Evolutionary conservation across 2,888 invertebrate species (phyloP), one percentile per base, ranked within the genome.

Genomic region (Lysandra bellargus): DNA sequence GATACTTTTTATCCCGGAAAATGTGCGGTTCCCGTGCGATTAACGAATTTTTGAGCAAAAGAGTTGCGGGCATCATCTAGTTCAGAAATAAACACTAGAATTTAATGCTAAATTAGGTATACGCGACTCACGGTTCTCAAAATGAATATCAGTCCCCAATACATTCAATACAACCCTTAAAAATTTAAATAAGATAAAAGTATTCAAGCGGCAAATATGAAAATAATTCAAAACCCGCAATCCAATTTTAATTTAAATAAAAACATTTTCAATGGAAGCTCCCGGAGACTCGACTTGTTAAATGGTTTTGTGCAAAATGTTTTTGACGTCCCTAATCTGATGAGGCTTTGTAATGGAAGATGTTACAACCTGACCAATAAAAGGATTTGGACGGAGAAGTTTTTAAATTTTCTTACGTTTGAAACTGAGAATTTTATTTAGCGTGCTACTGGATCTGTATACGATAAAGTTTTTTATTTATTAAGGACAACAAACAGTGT

Each of bases 291-390:
- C 17, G 23, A 74, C 40, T 74, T 74, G 40, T 44, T 75, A 75
- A 75, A 75, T 53, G 30, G 75, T 75, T 75, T 75, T 53, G 75
- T 75, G 75, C 53, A 75, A 75, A 75, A 75, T 53, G 53, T 75
- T 75, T 75, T 49, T 75, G 75, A 75, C 75, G 30, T 49, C 75
- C 12, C 75, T 75, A 75, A 75, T 53, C 75, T 33, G 75, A 75
- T 75, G 40, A 75, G 30, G 53, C 53, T 75, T 49, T 75, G 49
- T 75, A 30, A 14, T 9, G 53, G 53, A 49, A 49, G 30, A 75
- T 12, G 30, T 75, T 75, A 30, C 49, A 53, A 53, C 75, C 75
- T 75, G 75, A 30, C 14, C 30, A 53, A 53, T 53, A 30, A 75
- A 75, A 75, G 23, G 30, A 53, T 75, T 75, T 53, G 4, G 30